These are phyloP conservation scores for Cheilosia impressa DNA, from an alignment of 2,888 invertebrate genomes.

Conservation along the genomic window DNA sequence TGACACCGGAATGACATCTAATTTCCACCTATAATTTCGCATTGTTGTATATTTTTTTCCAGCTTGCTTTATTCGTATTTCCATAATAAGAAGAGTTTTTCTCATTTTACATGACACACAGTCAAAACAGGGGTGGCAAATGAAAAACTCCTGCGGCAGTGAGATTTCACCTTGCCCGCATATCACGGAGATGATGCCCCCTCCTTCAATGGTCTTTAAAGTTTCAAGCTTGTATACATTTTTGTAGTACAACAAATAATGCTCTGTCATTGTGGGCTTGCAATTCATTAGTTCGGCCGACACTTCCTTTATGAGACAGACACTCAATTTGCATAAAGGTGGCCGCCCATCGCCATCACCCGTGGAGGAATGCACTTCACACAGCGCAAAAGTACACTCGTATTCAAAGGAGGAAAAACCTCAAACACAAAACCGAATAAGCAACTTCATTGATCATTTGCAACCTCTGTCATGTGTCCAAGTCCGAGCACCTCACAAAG, in stretches of 20 bases:
- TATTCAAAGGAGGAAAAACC: slow-evolving; percentile 10
- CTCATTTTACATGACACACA: slow-evolving; percentile 44
- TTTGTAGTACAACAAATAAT: neutral
- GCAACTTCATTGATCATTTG: slow-evolving; percentile 72
- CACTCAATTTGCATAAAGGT: slow-evolving; percentile 71
- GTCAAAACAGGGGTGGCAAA: slow-evolving; percentile 52
- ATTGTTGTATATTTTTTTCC: slow-evolving; percentile 61
- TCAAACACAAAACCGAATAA: slow-evolving; percentile 62
- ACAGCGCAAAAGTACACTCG: neutral
- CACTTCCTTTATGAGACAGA: slow-evolving; percentile 36
- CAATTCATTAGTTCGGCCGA: slow-evolving; percentile 60
- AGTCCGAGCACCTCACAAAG: slow-evolving; percentile 64
- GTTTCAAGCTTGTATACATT: neutral
- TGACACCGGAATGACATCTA: slow-evolving; percentile 75
- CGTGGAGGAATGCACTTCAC: slow-evolving; percentile 22
- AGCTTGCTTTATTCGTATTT: slow-evolving; percentile 19
- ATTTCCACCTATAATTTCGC: slow-evolving; percentile 74
- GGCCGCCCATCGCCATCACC: slow-evolving; percentile 10
- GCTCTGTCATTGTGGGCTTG: slow-evolving; percentile 55
- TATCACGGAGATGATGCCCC: slow-evolving; percentile 14
- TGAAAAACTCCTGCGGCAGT: slow-evolving; percentile 58
- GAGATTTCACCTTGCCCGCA: slow-evolving; percentile 59
- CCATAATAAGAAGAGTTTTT: slow-evolving; percentile 11
- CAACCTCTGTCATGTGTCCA: slow-evolving; percentile 72
- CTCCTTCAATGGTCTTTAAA: slow-evolving; percentile 1